Conservation (phyloP, 2,113 vertebrate genomes). For the Bos indicus region DNA sequence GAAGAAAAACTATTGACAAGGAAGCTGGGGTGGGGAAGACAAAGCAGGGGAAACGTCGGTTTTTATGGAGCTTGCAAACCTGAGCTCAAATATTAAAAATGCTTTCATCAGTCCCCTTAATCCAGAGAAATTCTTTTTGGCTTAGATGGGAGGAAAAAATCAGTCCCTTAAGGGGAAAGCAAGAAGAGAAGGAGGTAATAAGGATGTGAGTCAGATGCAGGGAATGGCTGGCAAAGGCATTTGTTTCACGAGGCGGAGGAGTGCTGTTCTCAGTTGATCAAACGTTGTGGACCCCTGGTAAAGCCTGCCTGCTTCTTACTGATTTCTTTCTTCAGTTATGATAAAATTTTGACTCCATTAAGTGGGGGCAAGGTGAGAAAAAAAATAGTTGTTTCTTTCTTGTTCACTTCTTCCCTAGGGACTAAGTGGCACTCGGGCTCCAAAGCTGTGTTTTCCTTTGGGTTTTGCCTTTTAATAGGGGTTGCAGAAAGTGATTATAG, state of each 20-base stretch:
- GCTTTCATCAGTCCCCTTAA: slow-evolving; percentile 79
- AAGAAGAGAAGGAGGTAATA: slow-evolving; percentile 74
- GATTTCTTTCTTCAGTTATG: slow-evolving; percentile 58
- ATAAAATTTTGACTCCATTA: slow-evolving; percentile 64
- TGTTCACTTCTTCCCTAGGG: slow-evolving; percentile 33
- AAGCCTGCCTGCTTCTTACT: slow-evolving; percentile 61
- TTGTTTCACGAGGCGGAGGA: slow-evolving; percentile 57
- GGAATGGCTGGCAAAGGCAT: slow-evolving; percentile 77
- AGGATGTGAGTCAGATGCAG: slow-evolving; percentile 82
- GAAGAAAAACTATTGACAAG: background rate
- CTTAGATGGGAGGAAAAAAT: slow-evolving; percentile 78
- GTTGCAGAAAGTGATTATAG: slow-evolving; percentile 74
- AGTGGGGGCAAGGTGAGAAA: slow-evolving; percentile 50
- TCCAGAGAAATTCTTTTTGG: slow-evolving; percentile 80
- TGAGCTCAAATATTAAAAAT: slow-evolving; percentile 75
- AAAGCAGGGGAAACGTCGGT: background rate
- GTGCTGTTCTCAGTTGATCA: slow-evolving; percentile 66
- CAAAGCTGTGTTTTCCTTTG: slow-evolving; percentile 74
- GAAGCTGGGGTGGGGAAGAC: background rate
- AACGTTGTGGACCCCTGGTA: slow-evolving; percentile 64
- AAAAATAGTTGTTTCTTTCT: slow-evolving; percentile 46
- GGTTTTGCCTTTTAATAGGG: slow-evolving; percentile 67
- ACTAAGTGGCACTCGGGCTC: slow-evolving; percentile 45
- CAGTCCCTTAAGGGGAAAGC: slow-evolving; percentile 79
- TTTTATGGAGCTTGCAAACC: slow-evolving; percentile 26